Base-by-base conservation (phyloP, 2,797 vertebrate species). In the Acanthopagrus latus region DNA sequence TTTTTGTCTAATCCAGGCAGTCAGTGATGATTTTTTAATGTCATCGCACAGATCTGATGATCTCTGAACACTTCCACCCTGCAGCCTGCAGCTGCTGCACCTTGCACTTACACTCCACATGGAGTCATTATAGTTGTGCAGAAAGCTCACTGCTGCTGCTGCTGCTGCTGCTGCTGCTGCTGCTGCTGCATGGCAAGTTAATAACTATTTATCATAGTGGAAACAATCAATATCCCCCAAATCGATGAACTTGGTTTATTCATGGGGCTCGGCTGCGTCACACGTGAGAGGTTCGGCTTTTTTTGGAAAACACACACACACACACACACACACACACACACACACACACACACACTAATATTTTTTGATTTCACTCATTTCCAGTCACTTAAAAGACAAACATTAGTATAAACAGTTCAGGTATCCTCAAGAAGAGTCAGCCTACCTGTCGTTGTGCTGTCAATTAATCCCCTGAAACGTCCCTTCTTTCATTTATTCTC, bases 391-490 rank as follows among this genome's bases (percentile, higher is more conserved):
- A 9, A 1, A 38, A 38, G 33, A 38, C 33, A 38, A 8, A 38
- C 7, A 38, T 33, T 3, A 7, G 33, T 38, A 38, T 38, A 38
- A 38, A 38, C 33, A 38, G 1, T 9, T 38, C 1, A 2, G 54
- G 21, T 3, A 12, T 6, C 16, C 20, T 7, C 21, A 11, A 9
- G 7, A 2, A 9, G 1, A 13, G 41, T 5, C 20, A 2, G 23
- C 90, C 73, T 95, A 96, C 95, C 95, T 96, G 93, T 91, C 91
- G 94, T 84, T 89, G 92, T 87, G 92, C 89, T 90, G 85, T 95
- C 92, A 93, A 27, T 94, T 90, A 94, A 94, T 94, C 94, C 92
- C 78, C 85, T 75, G 84, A 86, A 92, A 78, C 80, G 88, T 85
- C 85, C 89, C 82, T 91, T 89, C 82, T 91, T 88, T 96, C 94